These are phyloP conservation scores for Chloropsis hardwickii DNA, from an alignment of 2,113 vertebrate species.

Conservation along the genomic window DNA sequence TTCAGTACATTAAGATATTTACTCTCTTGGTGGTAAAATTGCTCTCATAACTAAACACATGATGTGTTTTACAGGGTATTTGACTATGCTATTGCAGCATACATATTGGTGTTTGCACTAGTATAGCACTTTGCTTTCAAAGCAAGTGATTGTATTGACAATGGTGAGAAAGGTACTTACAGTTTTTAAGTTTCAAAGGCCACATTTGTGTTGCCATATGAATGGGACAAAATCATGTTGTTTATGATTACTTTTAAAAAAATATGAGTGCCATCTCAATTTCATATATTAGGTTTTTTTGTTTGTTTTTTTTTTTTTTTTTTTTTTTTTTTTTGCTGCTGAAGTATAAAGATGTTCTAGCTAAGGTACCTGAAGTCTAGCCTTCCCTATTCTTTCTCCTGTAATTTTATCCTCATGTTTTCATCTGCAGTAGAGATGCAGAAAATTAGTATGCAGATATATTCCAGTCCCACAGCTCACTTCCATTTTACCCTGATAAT, in stretches of 20 bases:
- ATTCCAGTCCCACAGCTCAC: fast-evolving
- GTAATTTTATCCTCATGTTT: background rate
- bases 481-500: background rate
- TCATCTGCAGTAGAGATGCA: background rate
- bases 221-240: background rate
- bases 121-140: background rate
- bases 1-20: background rate
- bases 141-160: background rate
- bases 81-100: background rate
- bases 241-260: background rate
- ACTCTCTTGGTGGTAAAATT: background rate
- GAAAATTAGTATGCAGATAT: background rate
- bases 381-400: background rate
- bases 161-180: background rate
- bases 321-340: background rate
- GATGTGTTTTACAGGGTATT: background rate
- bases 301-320: background rate
- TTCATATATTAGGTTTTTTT: background rate
- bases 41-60: background rate
- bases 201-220: background rate
- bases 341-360: background rate
- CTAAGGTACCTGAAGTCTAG: background rate
- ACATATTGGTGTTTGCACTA: background rate
- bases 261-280: background rate
- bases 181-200: background rate